Conservation (phyloP, 64 coral and sea anemone species). For the Pocillopora damicornis region DNA sequence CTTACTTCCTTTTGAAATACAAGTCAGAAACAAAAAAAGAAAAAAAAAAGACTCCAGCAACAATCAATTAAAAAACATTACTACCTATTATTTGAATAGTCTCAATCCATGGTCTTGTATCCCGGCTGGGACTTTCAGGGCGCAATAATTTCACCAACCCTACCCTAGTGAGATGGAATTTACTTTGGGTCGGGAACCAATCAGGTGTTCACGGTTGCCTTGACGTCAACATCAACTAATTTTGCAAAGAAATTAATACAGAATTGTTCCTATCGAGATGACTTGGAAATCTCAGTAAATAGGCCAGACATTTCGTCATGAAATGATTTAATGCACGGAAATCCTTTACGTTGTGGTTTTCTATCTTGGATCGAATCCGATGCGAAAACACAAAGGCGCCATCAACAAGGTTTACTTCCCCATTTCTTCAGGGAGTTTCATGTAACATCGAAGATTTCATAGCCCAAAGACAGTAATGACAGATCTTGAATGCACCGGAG, state of each 20-base stretch:
- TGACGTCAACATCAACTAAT: conserved; percentile 38
- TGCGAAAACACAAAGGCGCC: not conserved
- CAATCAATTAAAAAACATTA: too few species aligned
- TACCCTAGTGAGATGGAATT: not conserved
- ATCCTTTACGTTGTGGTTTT: not conserved
- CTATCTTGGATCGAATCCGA: not conserved
- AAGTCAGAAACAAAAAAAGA: too few species aligned
- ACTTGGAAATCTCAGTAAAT: not conserved
- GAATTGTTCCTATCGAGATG: not conserved
- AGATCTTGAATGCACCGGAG: not conserved
- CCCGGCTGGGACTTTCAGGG: too few species aligned
- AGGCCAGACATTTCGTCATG: not conserved
- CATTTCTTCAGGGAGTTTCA: not conserved
- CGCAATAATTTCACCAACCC: too few species aligned
- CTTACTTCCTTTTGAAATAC: too few species aligned
- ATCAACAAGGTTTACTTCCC: not conserved
- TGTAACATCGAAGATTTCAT: not conserved
- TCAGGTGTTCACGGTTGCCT: conserved; percentile 21
- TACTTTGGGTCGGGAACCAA: not conserved
- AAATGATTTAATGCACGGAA: not conserved
- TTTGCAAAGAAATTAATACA: conserved; percentile 28
- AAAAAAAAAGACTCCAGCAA: too few species aligned
- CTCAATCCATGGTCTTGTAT: too few species aligned
- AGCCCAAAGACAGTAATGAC: not conserved
- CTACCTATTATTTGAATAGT: too few species aligned